A percentile compares a stretch with the other conserved stretches of the same genome.
Conservation (phyloP, 2,113 vertebrate genomes). For the Peromyscus maniculatus region DNA sequence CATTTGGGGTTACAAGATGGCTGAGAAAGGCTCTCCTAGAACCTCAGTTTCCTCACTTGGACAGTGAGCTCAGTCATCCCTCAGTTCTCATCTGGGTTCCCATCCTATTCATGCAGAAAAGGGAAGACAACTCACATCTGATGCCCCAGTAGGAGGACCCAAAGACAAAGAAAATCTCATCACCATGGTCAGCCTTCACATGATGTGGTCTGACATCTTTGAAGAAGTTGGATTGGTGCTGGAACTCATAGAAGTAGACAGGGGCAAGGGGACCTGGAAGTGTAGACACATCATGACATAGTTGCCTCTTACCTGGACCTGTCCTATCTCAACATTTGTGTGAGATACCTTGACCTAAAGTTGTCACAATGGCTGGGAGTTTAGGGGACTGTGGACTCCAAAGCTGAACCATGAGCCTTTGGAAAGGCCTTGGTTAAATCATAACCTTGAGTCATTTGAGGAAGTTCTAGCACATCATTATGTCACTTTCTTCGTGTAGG, state of each 20-base stretch:
- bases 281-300: rapidly evolving
- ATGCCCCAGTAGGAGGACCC: slow-evolving; percentile 86
- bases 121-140: background rate
- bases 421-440: background rate
- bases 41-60: background rate
- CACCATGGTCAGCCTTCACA: slow-evolving; percentile 90
- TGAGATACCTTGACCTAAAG: background rate
- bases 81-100: background rate
- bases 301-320: background rate
- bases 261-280: slow-evolving; percentile 87
- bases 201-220: slow-evolving; percentile 84
- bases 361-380: background rate
- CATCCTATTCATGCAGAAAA: background rate
- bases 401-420: background rate
- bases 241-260: slow-evolving; percentile 92
- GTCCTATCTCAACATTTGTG: background rate
- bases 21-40: background rate
- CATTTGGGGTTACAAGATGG: background rate
- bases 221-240: slow-evolving; percentile 82
- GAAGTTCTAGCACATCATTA: background rate
- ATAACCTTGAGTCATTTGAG: background rate
- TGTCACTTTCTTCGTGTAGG: background rate
- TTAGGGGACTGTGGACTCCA: background rate
- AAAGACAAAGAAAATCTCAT: slow-evolving; percentile 89
- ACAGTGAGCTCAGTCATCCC: background rate